Percentiles rank a stretch among this genome's conserved stretches.
These are phyloP conservation scores for Saxicola maurus DNA, from an alignment of 2,797 vertebrate genomes.

Conservation along the genomic window DNA sequence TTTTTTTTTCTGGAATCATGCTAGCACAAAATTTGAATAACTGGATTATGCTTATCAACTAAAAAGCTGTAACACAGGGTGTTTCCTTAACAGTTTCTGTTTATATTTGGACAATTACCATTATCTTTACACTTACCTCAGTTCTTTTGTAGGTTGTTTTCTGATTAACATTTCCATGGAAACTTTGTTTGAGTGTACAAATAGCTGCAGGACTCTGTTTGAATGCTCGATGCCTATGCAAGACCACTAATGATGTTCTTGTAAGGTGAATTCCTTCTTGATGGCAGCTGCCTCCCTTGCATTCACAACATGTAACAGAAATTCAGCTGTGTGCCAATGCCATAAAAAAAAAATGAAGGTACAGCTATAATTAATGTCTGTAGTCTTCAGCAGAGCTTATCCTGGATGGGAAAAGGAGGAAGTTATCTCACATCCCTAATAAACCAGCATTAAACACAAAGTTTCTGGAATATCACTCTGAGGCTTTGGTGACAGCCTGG, in stretches of 20 bases:
- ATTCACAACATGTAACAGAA: background rate
- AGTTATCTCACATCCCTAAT: background rate
- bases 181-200: background rate
- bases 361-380: background rate
- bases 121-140: background rate
- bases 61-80: slow-evolving; percentile 39
- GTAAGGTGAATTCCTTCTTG: background rate
- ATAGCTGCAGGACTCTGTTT: slow-evolving; percentile 21
- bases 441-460: background rate
- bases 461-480: background rate
- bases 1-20: slow-evolving; percentile 47
- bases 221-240: background rate
- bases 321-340: background rate
- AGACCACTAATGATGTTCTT: background rate
- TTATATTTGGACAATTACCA: slow-evolving; percentile 29
- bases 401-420: background rate
- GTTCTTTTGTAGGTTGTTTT: background rate
- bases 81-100: slow-evolving; percentile 43
- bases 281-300: background rate
- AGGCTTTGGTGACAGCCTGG: background rate
- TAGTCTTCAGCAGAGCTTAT: background rate
- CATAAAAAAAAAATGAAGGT: background rate
- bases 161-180: background rate
- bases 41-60: slow-evolving; percentile 40
- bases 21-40: slow-evolving; percentile 51